Conservation (phyloP, 2,113 vertebrate species). For the Castor canadensis region DNA sequence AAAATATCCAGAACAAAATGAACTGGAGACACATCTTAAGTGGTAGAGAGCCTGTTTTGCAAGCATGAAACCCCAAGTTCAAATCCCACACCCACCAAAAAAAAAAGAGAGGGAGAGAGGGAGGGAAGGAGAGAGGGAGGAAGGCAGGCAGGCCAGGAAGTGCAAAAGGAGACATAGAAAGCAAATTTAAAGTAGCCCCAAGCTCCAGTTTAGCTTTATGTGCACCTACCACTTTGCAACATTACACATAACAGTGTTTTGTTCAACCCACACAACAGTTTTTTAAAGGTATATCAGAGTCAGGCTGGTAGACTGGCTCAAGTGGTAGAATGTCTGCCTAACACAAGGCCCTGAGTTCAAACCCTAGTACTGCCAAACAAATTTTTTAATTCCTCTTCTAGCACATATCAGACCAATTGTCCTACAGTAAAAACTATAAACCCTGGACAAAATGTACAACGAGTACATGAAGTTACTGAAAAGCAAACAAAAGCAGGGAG, state of each 20-base stretch:
- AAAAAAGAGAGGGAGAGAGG: too few species aligned
- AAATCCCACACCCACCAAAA: too few species aligned
- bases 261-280: neutral
- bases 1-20: too few species aligned
- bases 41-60: too few species aligned
- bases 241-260: neutral
- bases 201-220: neutral
- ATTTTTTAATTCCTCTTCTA: neutral
- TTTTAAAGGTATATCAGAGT: neutral
- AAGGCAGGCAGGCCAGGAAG: too few species aligned
- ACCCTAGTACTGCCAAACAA: too few species aligned
- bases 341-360: too few species aligned
- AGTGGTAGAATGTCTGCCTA: too few species aligned
- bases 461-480: neutral
- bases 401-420: neutral
- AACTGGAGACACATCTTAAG: too few species aligned
- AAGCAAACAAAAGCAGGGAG: neutral
- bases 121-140: too few species aligned
- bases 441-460: neutral
- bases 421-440: neutral
- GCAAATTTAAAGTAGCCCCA: neutral
- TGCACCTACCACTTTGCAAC: fast-evolving
- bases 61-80: too few species aligned
- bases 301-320: too few species aligned
- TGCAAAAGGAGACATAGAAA: neutral